Evolutionary conservation across 2,888 invertebrate genomes (phyloP).

Genomic region (Epsilonema sp.): DNA sequence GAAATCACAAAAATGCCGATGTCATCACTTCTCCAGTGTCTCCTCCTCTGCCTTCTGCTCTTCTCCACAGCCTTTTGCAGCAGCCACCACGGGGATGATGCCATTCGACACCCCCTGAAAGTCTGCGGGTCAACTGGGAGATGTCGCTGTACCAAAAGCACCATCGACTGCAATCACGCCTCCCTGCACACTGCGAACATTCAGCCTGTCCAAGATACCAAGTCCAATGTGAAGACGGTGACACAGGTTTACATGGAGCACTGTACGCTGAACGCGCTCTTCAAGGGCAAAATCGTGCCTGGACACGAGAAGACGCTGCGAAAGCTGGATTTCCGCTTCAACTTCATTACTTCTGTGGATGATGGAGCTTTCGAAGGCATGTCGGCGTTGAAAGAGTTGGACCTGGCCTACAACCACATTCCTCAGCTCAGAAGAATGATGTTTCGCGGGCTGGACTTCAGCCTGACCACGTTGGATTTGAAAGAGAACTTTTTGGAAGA

Average conservation of each 20-base stretch:
- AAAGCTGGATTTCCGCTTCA: background rate
- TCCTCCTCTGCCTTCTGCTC: too few species aligned
- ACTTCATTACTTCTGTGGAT: background rate
- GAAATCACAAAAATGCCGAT: too few species aligned
- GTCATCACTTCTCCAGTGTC: too few species aligned
- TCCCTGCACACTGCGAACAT: background rate
- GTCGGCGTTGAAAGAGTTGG: background rate
- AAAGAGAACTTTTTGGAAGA: background rate
- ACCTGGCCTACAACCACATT: background rate
- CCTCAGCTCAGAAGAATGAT: background rate
- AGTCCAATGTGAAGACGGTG: background rate
- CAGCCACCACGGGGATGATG: too few species aligned
- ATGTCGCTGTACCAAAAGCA: background rate
- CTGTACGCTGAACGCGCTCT: background rate
- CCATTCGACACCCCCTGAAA: too few species aligned
- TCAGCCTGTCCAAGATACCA: background rate
- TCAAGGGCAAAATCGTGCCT: background rate
- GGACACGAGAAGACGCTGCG: background rate
- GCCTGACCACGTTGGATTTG: background rate
- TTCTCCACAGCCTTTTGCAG: too few species aligned
- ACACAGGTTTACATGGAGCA: background rate
- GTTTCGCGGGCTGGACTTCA: background rate
- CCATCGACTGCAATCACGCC: background rate
- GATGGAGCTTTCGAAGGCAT: background rate
- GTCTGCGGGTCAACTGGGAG: too few species aligned